These are phyloP conservation scores for Cybosia mesomella DNA, from an alignment of 2,888 invertebrate genomes.

Conservation along the genomic window DNA sequence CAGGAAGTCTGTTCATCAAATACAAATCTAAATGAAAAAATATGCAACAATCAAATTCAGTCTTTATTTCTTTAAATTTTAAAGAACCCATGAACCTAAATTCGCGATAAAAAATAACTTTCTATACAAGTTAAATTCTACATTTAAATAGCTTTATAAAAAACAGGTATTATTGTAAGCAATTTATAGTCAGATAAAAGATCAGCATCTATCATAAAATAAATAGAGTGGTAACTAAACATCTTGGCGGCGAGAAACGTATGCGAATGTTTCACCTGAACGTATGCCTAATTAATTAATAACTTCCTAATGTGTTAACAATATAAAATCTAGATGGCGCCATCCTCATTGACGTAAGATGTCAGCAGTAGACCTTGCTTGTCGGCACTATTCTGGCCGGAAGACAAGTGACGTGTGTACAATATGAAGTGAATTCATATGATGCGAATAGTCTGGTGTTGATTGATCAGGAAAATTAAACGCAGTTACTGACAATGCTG, in stretches of 20 bases:
- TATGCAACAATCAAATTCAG: constrained; percentile 7
- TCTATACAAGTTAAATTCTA: not conserved
- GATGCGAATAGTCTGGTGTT: constrained; percentile 56
- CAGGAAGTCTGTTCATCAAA: constrained; percentile 36
- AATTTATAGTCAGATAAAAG: not conserved
- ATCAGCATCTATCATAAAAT: not conserved
- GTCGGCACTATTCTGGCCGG: constrained; percentile 58
- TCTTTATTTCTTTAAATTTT: not conserved
- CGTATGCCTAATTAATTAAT: constrained; percentile 19
- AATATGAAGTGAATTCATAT: constrained; percentile 63
- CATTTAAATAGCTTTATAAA: not conserved
- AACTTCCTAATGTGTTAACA: constrained; percentile 14
- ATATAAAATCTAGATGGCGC: constrained; percentile 39
- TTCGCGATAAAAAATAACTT: not conserved
- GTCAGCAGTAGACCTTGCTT: constrained; percentile 55
- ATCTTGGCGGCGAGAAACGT: not conserved
- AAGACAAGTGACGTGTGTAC: constrained; percentile 62
- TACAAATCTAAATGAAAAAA: constrained; percentile 15
- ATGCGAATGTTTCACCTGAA: too few species aligned
- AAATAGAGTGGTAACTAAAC: not conserved
- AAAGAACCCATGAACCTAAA: not conserved
- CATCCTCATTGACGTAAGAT: constrained; percentile 44
- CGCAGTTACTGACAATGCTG: constrained; percentile 44
- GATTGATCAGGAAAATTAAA: constrained; percentile 54
- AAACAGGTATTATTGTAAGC: constrained; percentile 1